These are phyloP conservation scores for Portunus trituberculatus DNA, from an alignment of 1,140 invertebrate species.

Conservation along the genomic window DNA sequence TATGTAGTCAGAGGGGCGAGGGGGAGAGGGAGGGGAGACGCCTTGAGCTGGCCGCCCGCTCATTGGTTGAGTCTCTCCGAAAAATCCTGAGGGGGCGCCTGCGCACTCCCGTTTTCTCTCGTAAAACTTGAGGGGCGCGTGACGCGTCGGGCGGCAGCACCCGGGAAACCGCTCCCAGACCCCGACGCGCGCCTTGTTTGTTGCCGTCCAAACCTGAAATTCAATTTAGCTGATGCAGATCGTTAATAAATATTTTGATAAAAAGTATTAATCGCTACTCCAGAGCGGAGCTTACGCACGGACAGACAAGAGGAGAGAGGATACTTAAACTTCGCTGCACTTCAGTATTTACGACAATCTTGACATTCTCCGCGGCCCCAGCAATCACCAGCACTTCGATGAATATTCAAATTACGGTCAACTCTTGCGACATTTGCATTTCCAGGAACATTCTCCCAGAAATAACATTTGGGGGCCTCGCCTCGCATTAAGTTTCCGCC, in stretches of 20 bases:
- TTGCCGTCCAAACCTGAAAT: slow-evolving; percentile 52
- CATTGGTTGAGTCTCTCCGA: slow-evolving; percentile 66
- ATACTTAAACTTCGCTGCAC: slow-evolving; percentile 31
- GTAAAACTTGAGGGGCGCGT: slow-evolving; percentile 72
- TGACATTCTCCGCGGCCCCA: slow-evolving; percentile 49
- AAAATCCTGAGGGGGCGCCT: slow-evolving; percentile 65
- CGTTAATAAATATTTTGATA: slow-evolving; percentile 55
- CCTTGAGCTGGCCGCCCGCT: slow-evolving; percentile 54
- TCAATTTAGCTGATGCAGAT: slow-evolving; percentile 46
- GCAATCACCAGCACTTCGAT: slow-evolving; percentile 57
- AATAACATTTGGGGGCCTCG: slow-evolving; percentile 35
- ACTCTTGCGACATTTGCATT: slow-evolving; percentile 65
- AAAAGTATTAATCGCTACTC: slow-evolving; percentile 5
- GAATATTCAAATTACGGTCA: slow-evolving; percentile 66
- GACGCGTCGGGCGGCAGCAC: slow-evolving; percentile 68
- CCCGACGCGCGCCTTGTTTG: slow-evolving; percentile 50
- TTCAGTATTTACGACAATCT: slow-evolving; percentile 54
- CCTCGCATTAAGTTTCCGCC: neutral
- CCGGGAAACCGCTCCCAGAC: slow-evolving; percentile 40
- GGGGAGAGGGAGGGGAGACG: slow-evolving; percentile 54
- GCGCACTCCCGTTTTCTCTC: slow-evolving; percentile 70
- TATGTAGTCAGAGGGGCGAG: slow-evolving; percentile 72
- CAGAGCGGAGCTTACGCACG: slow-evolving; percentile 6
- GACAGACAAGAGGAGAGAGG: slow-evolving; percentile 15
- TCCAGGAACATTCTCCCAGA: slow-evolving; percentile 49